Evolutionary conservation across 2,888 invertebrate species (phyloP), one percentile per base, ranked within the genome.

Genomic region (Epinotia nisella): DNA sequence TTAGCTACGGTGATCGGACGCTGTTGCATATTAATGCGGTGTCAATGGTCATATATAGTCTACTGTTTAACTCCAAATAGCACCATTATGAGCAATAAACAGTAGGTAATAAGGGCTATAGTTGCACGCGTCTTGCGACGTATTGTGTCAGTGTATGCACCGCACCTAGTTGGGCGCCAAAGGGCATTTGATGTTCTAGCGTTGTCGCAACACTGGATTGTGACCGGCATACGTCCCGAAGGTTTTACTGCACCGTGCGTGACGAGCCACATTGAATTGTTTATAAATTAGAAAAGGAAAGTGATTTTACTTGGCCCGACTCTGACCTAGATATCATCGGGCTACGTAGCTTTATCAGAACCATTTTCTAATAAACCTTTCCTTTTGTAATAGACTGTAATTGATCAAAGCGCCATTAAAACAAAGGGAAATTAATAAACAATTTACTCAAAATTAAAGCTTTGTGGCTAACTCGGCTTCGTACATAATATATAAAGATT

Each of bases 181-280:
- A 82, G 84, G 82, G 82, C 82, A 83, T 80, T 80, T 76, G 68
- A 70, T 73, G 66, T 55, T 71, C 77, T 78, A 80, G 77, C 75
- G 74, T 73, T 78, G 75, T 75, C 78, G 79, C 78, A 80, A 79
- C 75, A 74, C 68, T 29, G 39, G 55, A 5, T 74, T 85, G 88
- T 87, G 91, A 85, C 75, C 79, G 72, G 90, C 88, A 90, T 90
- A 87, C 80, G 78, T 49, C 49, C 61, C 56, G 45, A 68, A 61
- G 55, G 55, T 66, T 72, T 56, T 49, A 17, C 67, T 62, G 61
- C 61, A 56, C 61, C 19, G 55, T 45, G 53, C 61, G 72, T 72
- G 71, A 61, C 72, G 49, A 45, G 65, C 15, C 55, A 45, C 59
- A 67, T 56, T 45, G 61, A 61, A 67, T 65, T 66, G 66, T 66